Evolutionary conservation across 2,797 vertebrate species (phyloP).

Genomic region (Gymnothorax javanicus): DNA sequence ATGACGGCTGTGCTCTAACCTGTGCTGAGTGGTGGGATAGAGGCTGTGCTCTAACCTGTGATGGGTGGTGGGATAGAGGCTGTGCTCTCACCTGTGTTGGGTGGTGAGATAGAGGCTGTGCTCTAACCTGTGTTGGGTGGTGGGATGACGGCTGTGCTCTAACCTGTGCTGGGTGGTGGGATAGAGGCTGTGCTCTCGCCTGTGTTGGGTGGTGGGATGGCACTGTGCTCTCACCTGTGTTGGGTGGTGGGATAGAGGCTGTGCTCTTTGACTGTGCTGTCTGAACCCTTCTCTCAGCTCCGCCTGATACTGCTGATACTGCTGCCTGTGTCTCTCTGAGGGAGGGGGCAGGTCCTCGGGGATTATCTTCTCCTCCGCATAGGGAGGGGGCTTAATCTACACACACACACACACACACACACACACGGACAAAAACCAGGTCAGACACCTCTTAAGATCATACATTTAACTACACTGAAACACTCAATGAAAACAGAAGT

Average conservation of each 20-base stretch:
- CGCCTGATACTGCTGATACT: slow-evolving; percentile 4
- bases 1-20: background rate
- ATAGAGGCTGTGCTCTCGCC: background rate
- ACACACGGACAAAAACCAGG: too few relatives aligned
- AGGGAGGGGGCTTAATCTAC: background rate
- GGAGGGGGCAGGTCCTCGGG: slow-evolving; percentile 22
- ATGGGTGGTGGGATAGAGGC: background rate
- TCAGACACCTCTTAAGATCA: too few relatives aligned
- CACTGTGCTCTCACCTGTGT: background rate
- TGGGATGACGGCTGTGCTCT: background rate
- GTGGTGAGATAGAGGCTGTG: too few relatives aligned
- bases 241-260: background rate
- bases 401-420: background rate
- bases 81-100: background rate
- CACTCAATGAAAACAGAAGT: too few relatives aligned
- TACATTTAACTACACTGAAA: too few relatives aligned
- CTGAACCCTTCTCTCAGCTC: slow-evolving; percentile 17
- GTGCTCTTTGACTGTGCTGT: background rate
- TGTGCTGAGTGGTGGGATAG: too few relatives aligned
- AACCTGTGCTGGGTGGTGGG: too few relatives aligned
- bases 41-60: background rate
- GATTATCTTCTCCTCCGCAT: slow-evolving; percentile 22
- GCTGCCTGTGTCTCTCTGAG: slow-evolving; percentile 24
- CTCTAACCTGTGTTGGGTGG: background rate
- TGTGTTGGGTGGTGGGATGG: background rate